Evolutionary conservation across 1,140 invertebrate genomes (phyloP).

Genomic region (Lanistes nyassanus): DNA sequence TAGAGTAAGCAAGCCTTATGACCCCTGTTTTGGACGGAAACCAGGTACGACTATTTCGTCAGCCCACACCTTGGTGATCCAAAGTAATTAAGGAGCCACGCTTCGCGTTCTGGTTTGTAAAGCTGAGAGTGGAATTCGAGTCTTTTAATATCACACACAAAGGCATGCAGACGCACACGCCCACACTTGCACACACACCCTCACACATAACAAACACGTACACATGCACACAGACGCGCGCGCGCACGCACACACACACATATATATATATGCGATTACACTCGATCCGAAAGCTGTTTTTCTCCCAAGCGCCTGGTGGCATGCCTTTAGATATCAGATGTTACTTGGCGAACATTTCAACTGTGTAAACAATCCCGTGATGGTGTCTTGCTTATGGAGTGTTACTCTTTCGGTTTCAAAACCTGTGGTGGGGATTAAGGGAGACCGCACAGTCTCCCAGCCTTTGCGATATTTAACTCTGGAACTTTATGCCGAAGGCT

Average conservation of each 20-base stretch:
- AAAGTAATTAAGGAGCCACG: neutral
- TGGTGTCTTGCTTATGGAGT: too few relatives aligned
- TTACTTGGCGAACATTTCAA: too few relatives aligned
- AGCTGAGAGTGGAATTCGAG: neutral
- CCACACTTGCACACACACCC: constrained; percentile 12
- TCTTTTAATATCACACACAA: neutral
- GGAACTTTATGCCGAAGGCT: too few relatives aligned
- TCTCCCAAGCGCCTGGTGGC: too few relatives aligned
- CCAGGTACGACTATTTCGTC: neutral
- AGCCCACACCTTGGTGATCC: neutral
- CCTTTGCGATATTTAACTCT: too few relatives aligned
- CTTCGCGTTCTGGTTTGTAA: neutral
- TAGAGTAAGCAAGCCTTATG: neutral
- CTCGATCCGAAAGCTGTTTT: too few relatives aligned
- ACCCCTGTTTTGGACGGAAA: neutral
- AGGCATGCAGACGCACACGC: constrained; percentile 6
- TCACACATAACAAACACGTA: neutral
- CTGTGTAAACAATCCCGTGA: too few relatives aligned
- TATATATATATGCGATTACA: neutral
- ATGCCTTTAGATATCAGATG: too few relatives aligned
- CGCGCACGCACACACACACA: constrained; percentile 3
- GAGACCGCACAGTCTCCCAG: too few relatives aligned
- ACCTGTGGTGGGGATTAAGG: too few relatives aligned
- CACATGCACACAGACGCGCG: neutral
- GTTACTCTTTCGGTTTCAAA: too few relatives aligned